phyloP scores from a whole-genome alignment of 2,797 vertebrate genomes.

The Malacoctenus gilli region DNA sequence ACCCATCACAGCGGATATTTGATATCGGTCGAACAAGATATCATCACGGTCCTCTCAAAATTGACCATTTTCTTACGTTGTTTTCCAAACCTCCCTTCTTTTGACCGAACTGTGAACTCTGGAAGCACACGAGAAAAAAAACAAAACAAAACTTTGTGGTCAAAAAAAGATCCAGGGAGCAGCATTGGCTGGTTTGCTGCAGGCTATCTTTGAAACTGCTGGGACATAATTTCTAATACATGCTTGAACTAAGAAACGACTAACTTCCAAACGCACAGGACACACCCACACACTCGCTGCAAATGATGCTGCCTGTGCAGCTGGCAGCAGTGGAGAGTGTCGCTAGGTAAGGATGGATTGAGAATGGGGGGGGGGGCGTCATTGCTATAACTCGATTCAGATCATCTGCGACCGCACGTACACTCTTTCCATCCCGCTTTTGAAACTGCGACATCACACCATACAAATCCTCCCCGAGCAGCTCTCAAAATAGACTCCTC shows the following conservation, averaged over 20 bases:
- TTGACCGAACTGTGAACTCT: no score
- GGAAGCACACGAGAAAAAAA: no score
- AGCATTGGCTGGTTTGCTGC: no score
- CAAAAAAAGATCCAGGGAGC: no score
- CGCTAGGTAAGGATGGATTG: constrained; percentile 47
- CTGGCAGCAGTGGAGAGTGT: constrained; percentile 51
- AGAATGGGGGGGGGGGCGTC: constrained; percentile 16
- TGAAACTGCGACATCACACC: constrained; percentile 71
- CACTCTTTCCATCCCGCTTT: constrained; percentile 31
- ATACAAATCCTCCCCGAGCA: background rate
- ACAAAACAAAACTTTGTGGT: no score
- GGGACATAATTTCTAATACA: background rate
- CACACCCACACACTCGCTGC: constrained; percentile 48
- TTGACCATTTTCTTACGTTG: constrained; percentile 6
- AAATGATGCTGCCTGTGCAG: constrained; percentile 58
- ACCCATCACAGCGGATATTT: constrained; percentile 65
- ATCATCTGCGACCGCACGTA: constrained; percentile 52
- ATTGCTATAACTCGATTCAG: constrained; percentile 40
- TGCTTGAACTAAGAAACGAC: background rate
- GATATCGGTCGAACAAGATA: constrained; percentile 53
- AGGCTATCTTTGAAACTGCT: background rate
- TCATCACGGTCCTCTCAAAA: constrained; percentile 37
- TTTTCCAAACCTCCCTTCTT: no score
- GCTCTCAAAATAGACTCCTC: background rate
- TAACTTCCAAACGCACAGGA: background rate